Evolutionary conservation across 1,140 invertebrate species (phyloP).

Genomic region (Trypoxylus dichotomus): DNA sequence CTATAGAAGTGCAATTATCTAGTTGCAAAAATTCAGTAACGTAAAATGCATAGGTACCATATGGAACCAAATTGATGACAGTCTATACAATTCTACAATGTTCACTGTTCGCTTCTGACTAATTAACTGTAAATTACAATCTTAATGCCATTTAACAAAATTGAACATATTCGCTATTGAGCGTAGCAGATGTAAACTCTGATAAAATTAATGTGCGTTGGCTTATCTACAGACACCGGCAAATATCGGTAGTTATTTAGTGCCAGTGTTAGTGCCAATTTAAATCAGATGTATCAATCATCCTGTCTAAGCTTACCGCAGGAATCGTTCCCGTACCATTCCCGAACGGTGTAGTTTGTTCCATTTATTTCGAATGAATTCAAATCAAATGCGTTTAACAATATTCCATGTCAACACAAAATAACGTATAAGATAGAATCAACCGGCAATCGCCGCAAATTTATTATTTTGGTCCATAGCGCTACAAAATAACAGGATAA

Average conservation of each 20-base stretch:
- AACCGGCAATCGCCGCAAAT: neutral
- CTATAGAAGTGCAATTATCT: too few relatives aligned
- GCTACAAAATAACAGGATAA: neutral
- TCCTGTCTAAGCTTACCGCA: slow-evolving; percentile 30
- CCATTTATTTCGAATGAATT: slow-evolving; percentile 16
- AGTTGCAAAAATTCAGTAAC: too few relatives aligned
- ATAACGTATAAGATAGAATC: slow-evolving; percentile 1
- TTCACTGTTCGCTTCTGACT: neutral
- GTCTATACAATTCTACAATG: neutral
- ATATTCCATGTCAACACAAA: slow-evolving; percentile 10
- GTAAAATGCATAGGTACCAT: too few relatives aligned
- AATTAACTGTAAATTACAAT: slow-evolving; percentile 21
- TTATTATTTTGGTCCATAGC: neutral
- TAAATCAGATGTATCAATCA: slow-evolving; percentile 37
- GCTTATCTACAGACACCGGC: slow-evolving; percentile 33
- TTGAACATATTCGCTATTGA: neutral
- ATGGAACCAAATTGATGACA: neutral
- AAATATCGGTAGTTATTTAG: slow-evolving; percentile 37
- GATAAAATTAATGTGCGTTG: slow-evolving; percentile 35
- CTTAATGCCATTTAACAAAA: slow-evolving; percentile 2
- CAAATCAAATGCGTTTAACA: slow-evolving; percentile 17
- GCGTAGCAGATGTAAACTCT: slow-evolving; percentile 27
- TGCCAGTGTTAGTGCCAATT: slow-evolving; percentile 36
- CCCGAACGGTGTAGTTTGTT: neutral
- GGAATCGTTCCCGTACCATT: neutral